These are phyloP conservation scores for Myiotriccus ornatus DNA, from an alignment of 2,797 vertebrate genomes.

Conservation along the genomic window DNA sequence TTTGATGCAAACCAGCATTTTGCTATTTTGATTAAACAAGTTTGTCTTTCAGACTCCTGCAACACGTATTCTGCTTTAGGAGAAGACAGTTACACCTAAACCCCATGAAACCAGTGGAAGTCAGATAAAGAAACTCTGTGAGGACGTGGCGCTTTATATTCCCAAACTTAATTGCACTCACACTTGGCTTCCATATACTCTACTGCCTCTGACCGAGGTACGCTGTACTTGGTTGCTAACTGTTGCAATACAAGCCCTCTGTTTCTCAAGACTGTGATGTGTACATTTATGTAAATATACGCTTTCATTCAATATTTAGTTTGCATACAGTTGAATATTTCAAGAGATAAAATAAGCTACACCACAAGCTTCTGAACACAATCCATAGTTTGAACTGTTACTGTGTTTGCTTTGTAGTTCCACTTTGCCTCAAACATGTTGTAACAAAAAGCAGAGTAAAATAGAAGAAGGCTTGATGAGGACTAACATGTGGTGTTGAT, in stretches of 20 bases:
- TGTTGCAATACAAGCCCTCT: background rate
- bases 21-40: background rate
- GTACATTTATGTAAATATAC: background rate
- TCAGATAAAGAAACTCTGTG: background rate
- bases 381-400: rapidly evolving
- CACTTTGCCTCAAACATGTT: background rate
- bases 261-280: background rate
- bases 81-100: background rate
- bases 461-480: background rate
- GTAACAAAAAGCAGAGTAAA: background rate
- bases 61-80: background rate
- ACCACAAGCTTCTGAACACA: background rate
- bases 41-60: background rate
- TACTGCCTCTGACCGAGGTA: background rate
- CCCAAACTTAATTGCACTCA: background rate
- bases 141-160: background rate
- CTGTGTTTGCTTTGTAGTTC: background rate
- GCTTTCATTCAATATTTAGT: background rate
- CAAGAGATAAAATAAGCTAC: background rate
- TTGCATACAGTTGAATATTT: background rate
- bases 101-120: background rate
- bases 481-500: background rate
- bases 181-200: background rate
- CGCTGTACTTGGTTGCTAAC: background rate
- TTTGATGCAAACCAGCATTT: background rate